Base-by-base conservation (phyloP, 2,113 vertebrate genomes). In the Penelope pileata region DNA sequence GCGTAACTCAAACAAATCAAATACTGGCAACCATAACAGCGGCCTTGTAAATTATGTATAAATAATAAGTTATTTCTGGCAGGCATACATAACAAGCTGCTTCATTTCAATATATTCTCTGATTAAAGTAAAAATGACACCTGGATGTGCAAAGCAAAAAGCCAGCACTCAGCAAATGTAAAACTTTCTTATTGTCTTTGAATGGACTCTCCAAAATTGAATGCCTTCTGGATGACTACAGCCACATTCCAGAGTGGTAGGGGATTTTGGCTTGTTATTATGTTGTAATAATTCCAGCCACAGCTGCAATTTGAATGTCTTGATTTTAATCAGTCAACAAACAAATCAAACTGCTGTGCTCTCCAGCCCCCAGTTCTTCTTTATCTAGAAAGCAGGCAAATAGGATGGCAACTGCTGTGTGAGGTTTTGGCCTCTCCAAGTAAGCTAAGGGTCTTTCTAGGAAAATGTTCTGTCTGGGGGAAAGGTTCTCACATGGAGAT, bases 101-200 rank as follows among this genome's bases (percentile, higher is more conserved):
- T 91, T 95, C 12, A 50, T 94, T 94, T 83, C 74, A 92, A 45
- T 92, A 59, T 82, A 58, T 87, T 85, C 29, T 75, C n/a, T 92
- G 91, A 69, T 82, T 66, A 69, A 94, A 84, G 43, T 75, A 75
- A 84, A 88, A 88, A 24, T 60, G 50, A 42, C 45, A 83, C 42
- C 40, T 69, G 42, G n/a, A 32, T 83, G 63, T 76, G 27, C 30
- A 54, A 76, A 42, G 34, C 53, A 93, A 92, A 90, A 76, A 67
- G 84, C 32, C 29, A 76, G 70, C 43, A 32, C n/a, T 60, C 45
- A 58, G 23, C 51, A 69, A 21, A 47, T 59, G 21, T 18, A 63
- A 70, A 51, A 40, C 32, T 45, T 45, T 50, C 34, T 8, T 40
- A 2, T 8, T 64, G 53, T 36, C 43, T 0, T 0, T 64, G 48